These are phyloP conservation scores for Nerophis lumbriciformis DNA, from an alignment of 2,113 vertebrate genomes.

Conservation along the genomic window DNA sequence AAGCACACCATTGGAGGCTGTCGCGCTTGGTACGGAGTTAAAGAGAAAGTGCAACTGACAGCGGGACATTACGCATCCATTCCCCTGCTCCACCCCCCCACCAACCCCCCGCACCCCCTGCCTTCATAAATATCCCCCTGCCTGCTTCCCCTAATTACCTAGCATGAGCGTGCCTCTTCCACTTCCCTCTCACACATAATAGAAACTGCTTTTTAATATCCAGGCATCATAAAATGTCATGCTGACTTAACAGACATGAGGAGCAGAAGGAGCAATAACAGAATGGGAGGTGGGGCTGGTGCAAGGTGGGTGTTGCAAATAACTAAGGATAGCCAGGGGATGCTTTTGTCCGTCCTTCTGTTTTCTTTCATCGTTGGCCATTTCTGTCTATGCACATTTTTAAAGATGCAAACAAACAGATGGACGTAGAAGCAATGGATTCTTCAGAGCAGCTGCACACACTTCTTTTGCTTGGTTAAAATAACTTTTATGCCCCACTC, in stretches of 20 bases:
- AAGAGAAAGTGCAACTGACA: conserved; percentile 68
- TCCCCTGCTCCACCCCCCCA: conserved; percentile 53
- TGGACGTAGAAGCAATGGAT: conserved; percentile 3
- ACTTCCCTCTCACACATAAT: conserved; percentile 67
- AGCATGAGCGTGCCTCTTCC: conserved; percentile 67
- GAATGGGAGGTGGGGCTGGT: conserved; percentile 23
- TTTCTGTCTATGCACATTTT: conserved; percentile 1
- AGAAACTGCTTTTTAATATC: conserved; percentile 73
- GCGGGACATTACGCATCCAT: conserved; percentile 69
- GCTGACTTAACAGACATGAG: conserved; percentile 73
- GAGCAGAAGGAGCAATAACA: conserved; percentile 69
- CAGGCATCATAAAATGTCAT: conserved; percentile 74
- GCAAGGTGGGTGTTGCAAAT: conserved; percentile 5
- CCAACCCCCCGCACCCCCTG: conserved; percentile 36
- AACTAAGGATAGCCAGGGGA: conserved; percentile 9
- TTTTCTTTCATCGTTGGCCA: conserved; percentile 1
- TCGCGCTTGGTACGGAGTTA: conserved; percentile 53
- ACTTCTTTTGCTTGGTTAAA: conserved; percentile 3
- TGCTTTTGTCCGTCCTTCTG: conserved; percentile 12
- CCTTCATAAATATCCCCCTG: conserved; percentile 68
- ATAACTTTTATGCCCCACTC: neutral
- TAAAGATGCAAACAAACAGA: conserved; percentile 2
- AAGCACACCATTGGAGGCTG: conserved; percentile 13
- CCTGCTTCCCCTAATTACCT: conserved; percentile 69
- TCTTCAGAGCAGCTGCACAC: neutral